Evolutionary conservation across 2,113 vertebrate species (phyloP), one percentile per base, ranked within the genome.

Genomic region (Gila orcuttii): DNA sequence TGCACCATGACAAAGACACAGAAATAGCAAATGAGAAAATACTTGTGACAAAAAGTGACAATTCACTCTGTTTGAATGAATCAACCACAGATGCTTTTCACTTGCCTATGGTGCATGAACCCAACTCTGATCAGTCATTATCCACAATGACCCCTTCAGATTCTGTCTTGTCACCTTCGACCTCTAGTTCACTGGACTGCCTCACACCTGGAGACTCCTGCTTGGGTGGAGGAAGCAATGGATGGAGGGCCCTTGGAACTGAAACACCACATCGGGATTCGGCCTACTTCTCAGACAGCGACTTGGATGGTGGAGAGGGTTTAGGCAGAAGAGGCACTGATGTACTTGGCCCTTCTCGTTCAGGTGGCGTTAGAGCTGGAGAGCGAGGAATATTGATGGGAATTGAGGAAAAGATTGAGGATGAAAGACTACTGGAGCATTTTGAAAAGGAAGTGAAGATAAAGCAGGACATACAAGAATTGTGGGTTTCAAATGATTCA

Each of bases 251-350:
- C 81, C 92, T 96, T 62, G 95, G 95, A 81, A 91, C 90, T 25
- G 94, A 95, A 77, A 96, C 91, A 3, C 95, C 95, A 1, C 94
- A 97, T 87, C 88, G 96, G 82, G 96, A 97, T 91, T 97, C 96
- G 4, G 96, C 96, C 39, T 97, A 96, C 86, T 96, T 96, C 91
- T 96, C 96, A 3, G 96, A 96, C 75, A 95, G 93, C 25, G 96
- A 96, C 83, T 94, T 91, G 92, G 96, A 96, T 60, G 42, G 57
- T 31, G 90, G 92, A 6, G 96, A 96, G 0, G 94, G 92, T 87
- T 88, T 91, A 52, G 91, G 75, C 86, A 91, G 93, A 89, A 93
- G 92, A 87, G 89, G 90, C 78, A 88, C 90, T 0, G 95, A 95
- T 5, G 92, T 92, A 71, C 80, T 91, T 4, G 73, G 82, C 1